A percentile compares a stretch with the other conserved stretches of the same genome.
Evolutionary conservation across 2,888 invertebrate genomes (phyloP).

Genomic region (Automeris io): DNA sequence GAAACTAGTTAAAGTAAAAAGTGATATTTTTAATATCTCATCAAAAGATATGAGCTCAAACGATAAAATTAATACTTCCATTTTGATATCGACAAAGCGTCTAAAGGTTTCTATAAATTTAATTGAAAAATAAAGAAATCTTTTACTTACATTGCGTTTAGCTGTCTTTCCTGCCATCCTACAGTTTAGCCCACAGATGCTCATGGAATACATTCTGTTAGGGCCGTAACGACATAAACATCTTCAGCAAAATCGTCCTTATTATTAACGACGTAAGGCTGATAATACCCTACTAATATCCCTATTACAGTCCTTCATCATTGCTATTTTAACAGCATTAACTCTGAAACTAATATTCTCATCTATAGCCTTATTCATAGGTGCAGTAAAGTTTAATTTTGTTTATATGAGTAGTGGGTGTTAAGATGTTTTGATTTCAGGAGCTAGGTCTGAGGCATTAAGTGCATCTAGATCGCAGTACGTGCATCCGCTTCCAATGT

Average conservation of each 20-base stretch:
- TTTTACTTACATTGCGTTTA: slow-evolving; percentile 56
- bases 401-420: slow-evolving; percentile 11
- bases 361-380: slow-evolving; percentile 22
- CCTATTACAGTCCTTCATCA: not conserved
- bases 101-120: slow-evolving; percentile 54
- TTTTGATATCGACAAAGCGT: slow-evolving; percentile 10
- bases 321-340: not conserved
- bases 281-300: slow-evolving; percentile 13
- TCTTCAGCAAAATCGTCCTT: slow-evolving; percentile 16
- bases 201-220: slow-evolving; percentile 19
- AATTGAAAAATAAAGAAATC: slow-evolving; percentile 64
- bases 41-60: not conserved
- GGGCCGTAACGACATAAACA: slow-evolving; percentile 11
- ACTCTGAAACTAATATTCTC: not conserved
- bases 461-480: slow-evolving; percentile 69
- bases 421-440: slow-evolving; percentile 24
- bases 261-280: slow-evolving; percentile 14
- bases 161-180: slow-evolving; percentile 48
- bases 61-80: slow-evolving; percentile 26
- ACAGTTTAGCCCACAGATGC: slow-evolving; percentile 59
- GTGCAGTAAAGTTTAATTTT: slow-evolving; percentile 18
- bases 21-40: too few relatives aligned
- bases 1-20: not conserved
- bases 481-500: slow-evolving; percentile 67
- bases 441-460: slow-evolving; percentile 40